Evolutionary conservation across 2,797 vertebrate species (phyloP), one percentile per base, ranked within the genome.

Genomic region (Malacoctenus gilli): DNA sequence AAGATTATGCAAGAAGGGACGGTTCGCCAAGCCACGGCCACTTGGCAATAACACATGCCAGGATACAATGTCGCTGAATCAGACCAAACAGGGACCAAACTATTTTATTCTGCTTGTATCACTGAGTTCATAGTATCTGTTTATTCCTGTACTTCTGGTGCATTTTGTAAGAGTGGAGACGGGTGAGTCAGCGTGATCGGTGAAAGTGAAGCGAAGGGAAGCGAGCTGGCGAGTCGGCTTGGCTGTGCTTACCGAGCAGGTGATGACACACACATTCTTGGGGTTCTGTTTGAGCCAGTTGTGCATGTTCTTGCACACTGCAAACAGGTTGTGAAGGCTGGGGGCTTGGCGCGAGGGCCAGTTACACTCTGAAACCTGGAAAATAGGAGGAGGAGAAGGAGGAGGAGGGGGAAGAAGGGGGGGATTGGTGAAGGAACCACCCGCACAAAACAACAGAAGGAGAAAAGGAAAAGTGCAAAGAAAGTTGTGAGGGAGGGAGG

Each of bases 231-330:
- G 8, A 23, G 55, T 42, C 1, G 37, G 11, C 47, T 13, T 1
- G 25, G n/a, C 14, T 39, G 2, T 72, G 62, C 96, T 94, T 92
- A 98, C 97, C 95, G 97, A 96, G 89, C 97, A 99, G 81, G 98
- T 97, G 83, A 99, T 95, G 83, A 99, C 97, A 75, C 97, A 99
- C 68, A 99, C 94, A 8, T 99, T 99, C 91, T 96, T 98, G 83
- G 97, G 97, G 79, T 98, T 99, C 90, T 99, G 97, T 57, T 95
- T 94, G 58, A 99, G 93, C 97, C 96, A 99, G 85, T 98, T 98
- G 90, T 99, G 95, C 96, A 99, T 99, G 86, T 99, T 99, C 91
- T 97, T 97, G 86, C 97, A 99, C 67, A 99, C 96, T 0, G 97
- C 96, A 10, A 96, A 99, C 71, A 99, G 92, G 90, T 98, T 99